Evolutionary conservation across 2,113 vertebrate species (phyloP), one percentile per base, ranked within the genome.

Genomic region (Murina feae): DNA sequence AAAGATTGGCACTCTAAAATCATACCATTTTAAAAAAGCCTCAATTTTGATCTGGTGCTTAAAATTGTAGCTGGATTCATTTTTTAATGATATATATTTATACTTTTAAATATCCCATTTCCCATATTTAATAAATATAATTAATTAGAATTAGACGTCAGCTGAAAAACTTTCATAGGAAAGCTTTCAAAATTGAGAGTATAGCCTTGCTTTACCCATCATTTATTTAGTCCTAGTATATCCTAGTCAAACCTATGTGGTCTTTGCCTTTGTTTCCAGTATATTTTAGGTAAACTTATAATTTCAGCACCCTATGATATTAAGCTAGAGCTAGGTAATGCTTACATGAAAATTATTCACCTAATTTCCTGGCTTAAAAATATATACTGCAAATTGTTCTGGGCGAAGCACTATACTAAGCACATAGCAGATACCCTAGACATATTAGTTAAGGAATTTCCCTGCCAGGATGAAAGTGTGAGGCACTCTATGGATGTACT

Each of bases 21-120:
- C 35, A 66, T 80, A 16, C 39, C 55, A 79, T 86, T n/a, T n/a
- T n/a, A 87, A 90, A 81, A 80, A 49, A 30, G 66, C 9, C 53
- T 93, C 55, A 93, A 5, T 86, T 94, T 95, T 82, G n/a, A 96
- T 96, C 60, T 66, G 30, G 53, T 88, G 69, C 58, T 93, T 91
- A 75, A 65, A 95, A 85, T 14, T 87, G 9, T 83, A 44, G 8
- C 37, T 89, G 71, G 37, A 7, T 91, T 93, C n/a, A 63, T 85
- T 95, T 92, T 42, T 65, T 30, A 91, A 25, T 21, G 20, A 37
- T 55, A 91, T 2, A 13, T 4, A 88, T 92, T 90, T 69, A 84
- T n/a, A 80, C 17, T 86, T 94, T 74, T 86, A 93, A 83, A 68
- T 92, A 89, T 66, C 21, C 35, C 32, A 18, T 83, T 92, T 95